phyloP scores from a whole-genome alignment of 2,797 vertebrate genomes.

The Tarsius wallacei region DNA sequence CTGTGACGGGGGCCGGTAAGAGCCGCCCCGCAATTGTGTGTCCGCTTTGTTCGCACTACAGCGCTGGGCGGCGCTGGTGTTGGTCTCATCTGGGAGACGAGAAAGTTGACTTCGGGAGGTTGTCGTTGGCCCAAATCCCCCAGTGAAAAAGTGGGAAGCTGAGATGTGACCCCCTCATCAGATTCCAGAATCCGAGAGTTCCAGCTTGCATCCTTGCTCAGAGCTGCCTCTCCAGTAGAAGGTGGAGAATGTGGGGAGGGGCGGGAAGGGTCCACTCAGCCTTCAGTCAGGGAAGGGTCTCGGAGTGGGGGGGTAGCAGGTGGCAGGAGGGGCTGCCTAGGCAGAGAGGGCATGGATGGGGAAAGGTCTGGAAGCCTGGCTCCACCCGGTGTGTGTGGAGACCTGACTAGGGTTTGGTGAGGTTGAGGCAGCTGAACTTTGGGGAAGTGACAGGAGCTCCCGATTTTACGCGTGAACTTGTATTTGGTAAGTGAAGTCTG shows the following conservation, averaged over 20 bases:
- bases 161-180: not conserved
- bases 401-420: not conserved
- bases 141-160: not conserved
- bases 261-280: no score
- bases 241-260: not conserved
- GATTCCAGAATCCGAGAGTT: not conserved
- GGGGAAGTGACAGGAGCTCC: rapidly evolving
- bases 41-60: rapidly evolving
- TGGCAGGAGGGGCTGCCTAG: not conserved
- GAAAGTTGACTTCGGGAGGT: not conserved
- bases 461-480: not conserved
- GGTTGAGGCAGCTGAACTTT: no score
- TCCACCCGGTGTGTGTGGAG: not conserved
- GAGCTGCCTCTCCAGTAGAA: not conserved
- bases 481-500: not conserved
- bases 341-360: not conserved
- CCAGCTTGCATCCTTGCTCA: no score
- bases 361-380: not conserved
- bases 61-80: rapidly evolving
- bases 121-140: not conserved
- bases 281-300: not conserved
- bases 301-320: not conserved
- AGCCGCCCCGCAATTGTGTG: rapidly evolving
- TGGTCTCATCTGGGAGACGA: not conserved
- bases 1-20: rapidly evolving